Base-by-base conservation (phyloP, 2,888 invertebrate genomes). In the Sesamia inferens region DNA sequence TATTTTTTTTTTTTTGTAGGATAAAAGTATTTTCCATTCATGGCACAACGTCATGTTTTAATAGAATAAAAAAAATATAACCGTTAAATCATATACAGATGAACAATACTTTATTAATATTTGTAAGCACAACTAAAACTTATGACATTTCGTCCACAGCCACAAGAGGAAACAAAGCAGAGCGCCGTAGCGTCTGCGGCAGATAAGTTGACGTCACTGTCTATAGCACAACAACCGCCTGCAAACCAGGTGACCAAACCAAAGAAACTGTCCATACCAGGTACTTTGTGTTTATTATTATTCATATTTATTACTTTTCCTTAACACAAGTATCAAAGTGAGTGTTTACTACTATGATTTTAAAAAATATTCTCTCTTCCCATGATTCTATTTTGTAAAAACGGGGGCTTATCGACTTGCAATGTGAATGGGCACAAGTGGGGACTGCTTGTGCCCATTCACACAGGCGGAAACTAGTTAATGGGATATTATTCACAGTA, bases 241-340 rank as follows among this genome's bases (percentile, higher is more conserved):
- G 80, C 89, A 76, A 84, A 76, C 68, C 85, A 89, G 68, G 68
- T 90, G 42, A 86, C 91, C 66, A 98, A 98, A 90, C 97, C 97
- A 54, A 98, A 98, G 93, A 98, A 98, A 92, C 96, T 98, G 68
- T 97, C 98, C 82, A 98, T 98, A 89, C 98, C 98, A 48, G 96
- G 96, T 95, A 89, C 58, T 55, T n/a, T 47, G 39, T 58, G 19
- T 57, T 47, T 0, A 59, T 31, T 47, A 31, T 10, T 42, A 14
- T 61, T 14, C n/a, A 31, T 64, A 31, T 48, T 14, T 8, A 31
- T n/a, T 19, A 31, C 48, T 48, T 13, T 48, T 31, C 31, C 7
- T 11, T 44, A 44, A 24, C 47, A 24, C 8, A 19, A 64, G 0
- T 19, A 19, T 24, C 2, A 19, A 24, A 48, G 24, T 64, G 19